Conservation (phyloP, 2,888 invertebrate genomes). For the Papilio protenor region DNA sequence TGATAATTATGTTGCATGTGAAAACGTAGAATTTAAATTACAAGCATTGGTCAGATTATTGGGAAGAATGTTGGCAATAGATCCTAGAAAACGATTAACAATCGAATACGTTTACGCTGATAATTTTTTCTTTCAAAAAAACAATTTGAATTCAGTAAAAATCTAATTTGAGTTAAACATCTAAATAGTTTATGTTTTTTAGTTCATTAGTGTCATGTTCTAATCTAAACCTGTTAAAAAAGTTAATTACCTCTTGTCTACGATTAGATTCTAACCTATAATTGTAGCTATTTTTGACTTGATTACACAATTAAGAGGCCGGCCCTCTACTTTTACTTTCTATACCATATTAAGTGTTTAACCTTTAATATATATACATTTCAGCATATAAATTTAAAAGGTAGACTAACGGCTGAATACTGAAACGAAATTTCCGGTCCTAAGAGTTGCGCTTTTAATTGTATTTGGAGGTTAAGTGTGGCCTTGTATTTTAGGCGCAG, state of each 20-base stretch:
- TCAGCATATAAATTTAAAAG: too few species aligned
- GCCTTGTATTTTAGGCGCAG: too few species aligned
- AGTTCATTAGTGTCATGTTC: not conserved
- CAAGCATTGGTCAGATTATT: conserved; percentile 52
- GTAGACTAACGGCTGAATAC: too few species aligned
- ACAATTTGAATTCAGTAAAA: conserved; percentile 18
- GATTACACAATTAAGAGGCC: not conserved
- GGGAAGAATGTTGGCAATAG: conserved; percentile 60
- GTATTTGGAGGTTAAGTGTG: too few species aligned
- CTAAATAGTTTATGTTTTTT: not conserved
- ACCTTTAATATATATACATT: too few species aligned
- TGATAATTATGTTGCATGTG: conserved; percentile 46
- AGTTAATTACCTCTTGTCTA: too few species aligned
- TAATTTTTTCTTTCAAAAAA: conserved; percentile 56
- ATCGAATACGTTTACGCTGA: conserved; percentile 60
- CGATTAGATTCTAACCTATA: not conserved
- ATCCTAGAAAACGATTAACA: conserved; percentile 58
- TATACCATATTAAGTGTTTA: too few species aligned
- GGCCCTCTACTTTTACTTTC: too few species aligned
- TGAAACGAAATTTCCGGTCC: too few species aligned
- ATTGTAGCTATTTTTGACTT: not conserved
- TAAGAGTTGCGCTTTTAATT: too few species aligned
- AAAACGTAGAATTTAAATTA: conserved; percentile 52
- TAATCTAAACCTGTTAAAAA: too few species aligned
- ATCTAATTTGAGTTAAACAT: not conserved